Evolutionary conservation across 2,888 invertebrate species (phyloP), one percentile per base, ranked within the genome.

Genomic region (Cephus rjabovi): DNA sequence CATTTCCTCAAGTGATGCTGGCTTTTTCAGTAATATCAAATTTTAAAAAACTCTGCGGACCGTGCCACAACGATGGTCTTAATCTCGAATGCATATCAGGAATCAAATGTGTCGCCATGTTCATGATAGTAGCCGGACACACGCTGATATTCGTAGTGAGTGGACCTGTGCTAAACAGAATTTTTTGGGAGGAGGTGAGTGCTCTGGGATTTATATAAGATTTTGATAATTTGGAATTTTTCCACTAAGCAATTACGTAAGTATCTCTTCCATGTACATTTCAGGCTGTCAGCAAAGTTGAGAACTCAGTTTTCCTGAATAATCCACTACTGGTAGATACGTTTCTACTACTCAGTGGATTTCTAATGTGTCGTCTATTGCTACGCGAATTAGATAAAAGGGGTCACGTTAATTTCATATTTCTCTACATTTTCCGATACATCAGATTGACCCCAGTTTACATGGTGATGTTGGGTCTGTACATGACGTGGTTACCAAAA

Each of bases 401-500:
- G 81, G 93, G 93, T 82, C 87, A 86, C 37, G 83, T 96, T 9
- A 96, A 95, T 89, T 92, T 95, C 79, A 83, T 94, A 37, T 90
- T 94, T 4, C 92, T 96, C 34, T 93, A 95, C 85, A 87, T 95
- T 76, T 94, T 94, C 79, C 93, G 96, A 81, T 96, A 95, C 87
- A 93, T 95, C 80, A 95, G 95, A 85, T 93, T 96, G 81, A 96
- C 96, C 15, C 96, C 96, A 75, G 95, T 95, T 0, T 96, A 96
- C 86, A 87, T 94, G 78, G 93, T 96, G 0, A 93, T 96, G 30
- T 93, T 97, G 87, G 93, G 95, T 33, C 94, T 96, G 85, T 96
- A 96, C 89, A 94, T 95, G 90, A 96, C 96, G 0, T 94, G 95
- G 93, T 92, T 96, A 75, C 93, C 94, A 4, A 94, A 94, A 87